Evolutionary conservation across 2,888 invertebrate species (phyloP).

Genomic region (Chloroclystis v-ata): DNA sequence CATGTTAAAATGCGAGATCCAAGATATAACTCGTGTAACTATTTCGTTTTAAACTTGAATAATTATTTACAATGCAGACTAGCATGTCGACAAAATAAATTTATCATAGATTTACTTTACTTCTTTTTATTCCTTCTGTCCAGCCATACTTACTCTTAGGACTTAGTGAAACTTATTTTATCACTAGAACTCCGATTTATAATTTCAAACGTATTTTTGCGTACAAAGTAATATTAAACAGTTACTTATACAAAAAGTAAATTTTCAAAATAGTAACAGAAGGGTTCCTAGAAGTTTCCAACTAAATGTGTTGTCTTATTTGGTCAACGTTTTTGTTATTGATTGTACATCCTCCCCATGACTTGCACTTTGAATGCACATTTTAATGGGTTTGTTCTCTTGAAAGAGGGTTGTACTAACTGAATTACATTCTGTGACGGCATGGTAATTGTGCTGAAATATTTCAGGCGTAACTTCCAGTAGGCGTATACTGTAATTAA

Average conservation of each 20-base stretch:
- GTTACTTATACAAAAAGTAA: too few species aligned
- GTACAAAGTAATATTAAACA: too few species aligned
- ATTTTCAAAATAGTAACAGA: too few species aligned
- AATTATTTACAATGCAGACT: not conserved
- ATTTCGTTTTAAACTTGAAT: too few species aligned
- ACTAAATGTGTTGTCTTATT: too few species aligned
- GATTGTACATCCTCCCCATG: conserved; percentile 44
- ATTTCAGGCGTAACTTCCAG: conserved; percentile 29
- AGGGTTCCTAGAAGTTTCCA: too few species aligned
- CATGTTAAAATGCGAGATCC: too few species aligned
- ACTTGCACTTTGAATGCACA: conserved; percentile 71
- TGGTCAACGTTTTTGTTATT: conserved; percentile 2
- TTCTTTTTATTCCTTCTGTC: not conserved
- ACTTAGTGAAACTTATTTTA: conserved; percentile 1
- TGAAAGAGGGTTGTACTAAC: conserved; percentile 36
- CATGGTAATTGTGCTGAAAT: conserved; percentile 47
- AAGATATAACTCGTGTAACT: too few species aligned
- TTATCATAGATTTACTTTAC: not conserved
- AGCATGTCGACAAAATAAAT: not conserved
- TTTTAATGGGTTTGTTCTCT: conserved; percentile 62
- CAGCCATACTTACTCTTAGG: not conserved
- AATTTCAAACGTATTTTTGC: too few species aligned
- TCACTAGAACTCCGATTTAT: not conserved
- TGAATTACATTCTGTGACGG: conserved; percentile 13
- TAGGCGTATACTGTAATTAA: conserved; percentile 16